Conservation (phyloP, 2,113 vertebrate genomes). For the Poecile atricapillus region DNA sequence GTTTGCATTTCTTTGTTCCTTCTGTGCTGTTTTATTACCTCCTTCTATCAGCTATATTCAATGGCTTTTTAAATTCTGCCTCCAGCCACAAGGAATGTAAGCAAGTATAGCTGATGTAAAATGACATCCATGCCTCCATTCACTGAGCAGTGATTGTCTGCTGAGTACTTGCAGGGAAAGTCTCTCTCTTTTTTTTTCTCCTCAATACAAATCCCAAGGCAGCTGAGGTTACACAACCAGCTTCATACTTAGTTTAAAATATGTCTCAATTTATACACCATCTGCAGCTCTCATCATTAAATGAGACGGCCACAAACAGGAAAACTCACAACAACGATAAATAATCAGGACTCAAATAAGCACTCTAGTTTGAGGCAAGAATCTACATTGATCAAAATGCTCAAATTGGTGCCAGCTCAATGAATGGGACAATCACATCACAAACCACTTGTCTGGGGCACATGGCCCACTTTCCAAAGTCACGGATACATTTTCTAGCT, state of each 20-base stretch:
- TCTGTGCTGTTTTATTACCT: slow-evolving; percentile 34
- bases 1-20: slow-evolving; percentile 35
- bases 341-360: slow-evolving; percentile 36
- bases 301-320: slow-evolving; percentile 41
- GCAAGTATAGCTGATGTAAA: slow-evolving; percentile 58
- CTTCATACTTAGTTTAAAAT: slow-evolving; percentile 52
- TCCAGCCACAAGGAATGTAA: slow-evolving; percentile 55
- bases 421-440: slow-evolving; percentile 37
- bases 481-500: neutral
- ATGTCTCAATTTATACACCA: slow-evolving; percentile 56
- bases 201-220: slow-evolving; percentile 37
- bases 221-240: slow-evolving; percentile 58
- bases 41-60: slow-evolving; percentile 19
- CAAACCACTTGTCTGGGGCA: slow-evolving; percentile 33
- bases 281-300: slow-evolving; percentile 52
- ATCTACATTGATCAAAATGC: slow-evolving; percentile 23
- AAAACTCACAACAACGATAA: slow-evolving; percentile 42
- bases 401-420: slow-evolving; percentile 11
- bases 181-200: neutral
- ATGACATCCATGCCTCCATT: slow-evolving; percentile 58
- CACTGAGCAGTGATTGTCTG: slow-evolving; percentile 49
- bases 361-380: slow-evolving; percentile 28
- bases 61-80: slow-evolving; percentile 48
- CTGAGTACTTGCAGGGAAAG: slow-evolving; percentile 40
- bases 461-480: slow-evolving; percentile 10